These are phyloP conservation scores for Gadus macrocephalus DNA, from an alignment of 2,113 vertebrate species.

Conservation along the genomic window DNA sequence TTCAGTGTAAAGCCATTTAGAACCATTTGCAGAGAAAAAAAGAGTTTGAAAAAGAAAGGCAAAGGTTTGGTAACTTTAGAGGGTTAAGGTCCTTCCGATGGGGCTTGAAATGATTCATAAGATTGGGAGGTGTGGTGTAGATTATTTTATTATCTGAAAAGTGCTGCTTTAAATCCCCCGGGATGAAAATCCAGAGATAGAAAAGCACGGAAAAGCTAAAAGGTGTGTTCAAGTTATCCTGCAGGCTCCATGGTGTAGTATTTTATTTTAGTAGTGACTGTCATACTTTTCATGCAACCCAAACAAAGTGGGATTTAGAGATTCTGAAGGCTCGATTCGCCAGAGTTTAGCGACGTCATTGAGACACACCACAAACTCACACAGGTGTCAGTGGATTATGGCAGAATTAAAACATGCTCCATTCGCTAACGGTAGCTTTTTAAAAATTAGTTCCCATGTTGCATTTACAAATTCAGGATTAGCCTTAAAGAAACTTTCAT, in stretches of 20 bases:
- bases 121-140: no score
- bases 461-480: neutral
- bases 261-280: conserved; percentile 59
- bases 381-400: conserved; percentile 27
- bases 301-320: conserved; percentile 45
- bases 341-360: conserved; percentile 52
- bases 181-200: conserved; percentile 56
- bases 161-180: neutral
- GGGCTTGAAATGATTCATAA: no score
- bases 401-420: conserved; percentile 31
- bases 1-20: no score
- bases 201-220: conserved; percentile 52
- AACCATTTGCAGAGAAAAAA: no score
- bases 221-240: conserved; percentile 57
- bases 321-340: conserved; percentile 48
- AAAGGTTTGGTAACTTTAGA: no score
- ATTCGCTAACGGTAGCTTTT: conserved; percentile 22
- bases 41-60: no score
- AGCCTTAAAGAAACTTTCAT: no score
- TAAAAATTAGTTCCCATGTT: conserved; percentile 22
- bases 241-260: conserved; percentile 50
- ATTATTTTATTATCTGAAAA: no score
- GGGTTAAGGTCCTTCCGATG: no score
- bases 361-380: conserved; percentile 21
- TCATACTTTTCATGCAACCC: conserved; percentile 36